Evolutionary conservation across 2,888 invertebrate genomes (phyloP).

Genomic region (Apodemia zela): DNA sequence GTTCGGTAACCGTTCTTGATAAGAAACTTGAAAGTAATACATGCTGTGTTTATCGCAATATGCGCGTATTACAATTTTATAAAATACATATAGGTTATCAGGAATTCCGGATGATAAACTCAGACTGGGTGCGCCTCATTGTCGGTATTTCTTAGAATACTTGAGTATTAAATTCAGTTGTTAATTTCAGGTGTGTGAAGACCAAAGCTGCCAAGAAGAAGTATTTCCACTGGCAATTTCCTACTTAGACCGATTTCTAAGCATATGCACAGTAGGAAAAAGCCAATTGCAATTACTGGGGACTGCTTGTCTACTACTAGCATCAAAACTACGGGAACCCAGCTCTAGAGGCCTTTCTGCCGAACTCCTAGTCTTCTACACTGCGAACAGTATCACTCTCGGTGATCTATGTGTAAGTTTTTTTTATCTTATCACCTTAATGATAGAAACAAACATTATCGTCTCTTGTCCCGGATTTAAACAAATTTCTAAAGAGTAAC

Average conservation of each 20-base stretch:
- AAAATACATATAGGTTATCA: constrained; percentile 70
- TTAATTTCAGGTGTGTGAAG: constrained; percentile 91
- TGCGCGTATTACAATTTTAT: constrained; percentile 60
- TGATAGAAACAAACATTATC: not conserved
- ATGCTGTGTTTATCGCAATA: constrained; percentile 63
- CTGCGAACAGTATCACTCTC: constrained; percentile 94
- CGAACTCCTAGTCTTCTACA: constrained; percentile 93
- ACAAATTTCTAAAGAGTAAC: too few species aligned
- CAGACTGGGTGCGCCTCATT: constrained; percentile 46
- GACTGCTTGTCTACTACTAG: constrained; percentile 93
- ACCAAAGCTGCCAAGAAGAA: constrained; percentile 94
- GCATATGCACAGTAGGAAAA: constrained; percentile 89
- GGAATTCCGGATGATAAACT: constrained; percentile 70
- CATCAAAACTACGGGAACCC: constrained; percentile 95
- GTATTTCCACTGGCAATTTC: constrained; percentile 96
- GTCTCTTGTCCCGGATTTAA: not conserved
- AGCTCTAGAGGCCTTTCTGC: constrained; percentile 86
- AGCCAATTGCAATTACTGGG: constrained; percentile 95
- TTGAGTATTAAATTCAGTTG: constrained; percentile 21
- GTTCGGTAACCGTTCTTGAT: constrained; percentile 35
- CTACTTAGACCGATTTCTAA: constrained; percentile 96
- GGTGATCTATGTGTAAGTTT: constrained; percentile 93
- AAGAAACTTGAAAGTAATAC: constrained; percentile 50
- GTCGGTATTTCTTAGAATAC: constrained; percentile 40
- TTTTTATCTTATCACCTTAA: not conserved